These are phyloP conservation scores for Rissa tridactyla DNA, from an alignment of 2,113 vertebrate genomes.

Conservation along the genomic window DNA sequence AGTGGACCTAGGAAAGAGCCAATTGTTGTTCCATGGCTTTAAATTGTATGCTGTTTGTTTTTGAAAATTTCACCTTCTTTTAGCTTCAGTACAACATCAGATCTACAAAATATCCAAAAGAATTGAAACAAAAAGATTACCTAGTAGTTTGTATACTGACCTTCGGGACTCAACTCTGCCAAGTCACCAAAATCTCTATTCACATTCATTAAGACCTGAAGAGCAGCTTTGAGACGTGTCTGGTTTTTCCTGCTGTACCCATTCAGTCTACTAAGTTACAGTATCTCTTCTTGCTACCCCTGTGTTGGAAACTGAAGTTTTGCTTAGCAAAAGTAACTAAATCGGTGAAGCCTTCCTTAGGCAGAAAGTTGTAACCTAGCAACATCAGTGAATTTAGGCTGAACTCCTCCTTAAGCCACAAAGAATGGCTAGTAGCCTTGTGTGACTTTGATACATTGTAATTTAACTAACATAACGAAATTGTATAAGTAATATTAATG, in stretches of 20 bases:
- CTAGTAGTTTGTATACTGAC: neutral
- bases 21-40: neutral
- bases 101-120: neutral
- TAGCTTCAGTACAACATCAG: neutral
- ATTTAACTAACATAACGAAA: too few relatives aligned
- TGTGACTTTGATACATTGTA: too few relatives aligned
- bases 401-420: too few relatives aligned
- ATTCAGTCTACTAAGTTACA: neutral
- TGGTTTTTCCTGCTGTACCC: neutral
- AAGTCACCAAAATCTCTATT: neutral
- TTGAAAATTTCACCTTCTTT: neutral
- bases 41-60: neutral
- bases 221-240: neutral
- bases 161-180: neutral
- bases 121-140: neutral
- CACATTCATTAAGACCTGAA: neutral
- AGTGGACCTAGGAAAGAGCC: neutral
- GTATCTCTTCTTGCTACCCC: neutral
- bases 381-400: too few relatives aligned
- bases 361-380: too few relatives aligned
- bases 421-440: too few relatives aligned
- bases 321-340: too few relatives aligned
- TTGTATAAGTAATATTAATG: too few relatives aligned
- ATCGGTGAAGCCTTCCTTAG: too few relatives aligned
- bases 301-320: too few relatives aligned